These are phyloP conservation scores for Caenorhabditis remanei DNA, from an alignment of 1,140 invertebrate species.

Conservation along the genomic window DNA sequence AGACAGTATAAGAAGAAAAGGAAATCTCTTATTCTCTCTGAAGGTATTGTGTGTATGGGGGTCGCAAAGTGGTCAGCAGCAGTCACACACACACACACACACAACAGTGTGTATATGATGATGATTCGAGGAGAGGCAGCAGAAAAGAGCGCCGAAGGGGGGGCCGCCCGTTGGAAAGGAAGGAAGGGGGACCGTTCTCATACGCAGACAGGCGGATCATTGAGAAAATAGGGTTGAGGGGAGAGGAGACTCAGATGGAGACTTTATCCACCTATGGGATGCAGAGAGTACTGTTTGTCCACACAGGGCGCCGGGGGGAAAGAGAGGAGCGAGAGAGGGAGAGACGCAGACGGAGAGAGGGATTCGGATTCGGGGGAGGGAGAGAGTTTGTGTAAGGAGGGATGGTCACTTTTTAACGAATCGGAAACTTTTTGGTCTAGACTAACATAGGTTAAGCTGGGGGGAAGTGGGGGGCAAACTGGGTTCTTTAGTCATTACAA, in stretches of 20 bases:
- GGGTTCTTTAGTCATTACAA: no score
- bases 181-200: not conserved
- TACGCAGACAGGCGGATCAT: slow-evolving; percentile 13
- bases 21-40: not conserved
- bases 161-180: slow-evolving; percentile 7
- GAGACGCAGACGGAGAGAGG: not conserved
- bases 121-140: slow-evolving; percentile 52
- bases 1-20: not conserved
- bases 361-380: not conserved
- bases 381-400: no score
- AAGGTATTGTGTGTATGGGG: slow-evolving; percentile 40
- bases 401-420: not conserved
- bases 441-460: no score
- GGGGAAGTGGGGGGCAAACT: no score
- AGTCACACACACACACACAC: not conserved
- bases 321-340: not conserved
- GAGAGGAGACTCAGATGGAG: not conserved
- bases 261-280: slow-evolving; percentile 26
- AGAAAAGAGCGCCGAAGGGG: not conserved
- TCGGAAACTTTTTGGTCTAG: not conserved
- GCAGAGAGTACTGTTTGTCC: slow-evolving; percentile 37
- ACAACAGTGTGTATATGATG: slow-evolving; percentile 21
- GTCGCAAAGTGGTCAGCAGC: slow-evolving; percentile 53
- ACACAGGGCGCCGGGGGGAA: not conserved
- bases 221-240: not conserved